These are phyloP conservation scores for Tetrapedia diversipes DNA, from an alignment of 2,888 invertebrate genomes.

Conservation along the genomic window DNA sequence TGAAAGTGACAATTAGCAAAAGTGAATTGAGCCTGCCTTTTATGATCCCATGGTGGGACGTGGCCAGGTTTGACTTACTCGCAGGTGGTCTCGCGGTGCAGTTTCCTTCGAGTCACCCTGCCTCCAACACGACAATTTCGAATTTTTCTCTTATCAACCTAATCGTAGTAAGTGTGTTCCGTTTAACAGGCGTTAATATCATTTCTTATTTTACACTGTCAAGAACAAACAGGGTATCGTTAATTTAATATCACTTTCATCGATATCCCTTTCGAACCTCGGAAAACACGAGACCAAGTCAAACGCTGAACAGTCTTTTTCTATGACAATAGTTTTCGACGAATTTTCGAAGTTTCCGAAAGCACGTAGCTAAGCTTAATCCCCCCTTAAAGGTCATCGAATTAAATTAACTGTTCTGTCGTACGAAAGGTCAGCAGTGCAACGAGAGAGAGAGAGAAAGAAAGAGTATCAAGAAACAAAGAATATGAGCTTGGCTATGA, in stretches of 20 bases:
- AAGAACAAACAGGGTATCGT: not conserved
- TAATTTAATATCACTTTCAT: too few species aligned
- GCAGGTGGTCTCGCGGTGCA: slow-evolving; percentile 58
- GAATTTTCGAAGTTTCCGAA: too few species aligned
- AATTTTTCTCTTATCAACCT: slow-evolving; percentile 7
- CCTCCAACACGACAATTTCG: slow-evolving; percentile 29
- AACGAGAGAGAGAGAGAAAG: too few species aligned
- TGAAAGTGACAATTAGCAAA: slow-evolving; percentile 79
- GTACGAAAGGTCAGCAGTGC: slow-evolving; percentile 1
- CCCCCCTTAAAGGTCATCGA: not conserved
- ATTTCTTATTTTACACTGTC: not conserved
- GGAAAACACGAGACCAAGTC: too few species aligned
- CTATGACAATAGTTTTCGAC: too few species aligned
- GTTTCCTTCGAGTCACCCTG: slow-evolving; percentile 68
- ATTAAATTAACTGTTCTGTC: not conserved
- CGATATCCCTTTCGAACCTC: too few species aligned
- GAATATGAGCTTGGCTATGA: slow-evolving; percentile 39
- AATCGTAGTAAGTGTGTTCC: slow-evolving; percentile 37
- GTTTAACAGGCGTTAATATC: not conserved
- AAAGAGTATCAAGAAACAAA: slow-evolving; percentile 12
- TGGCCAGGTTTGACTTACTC: slow-evolving; percentile 57
- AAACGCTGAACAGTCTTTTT: too few species aligned
- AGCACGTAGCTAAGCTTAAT: too few species aligned
- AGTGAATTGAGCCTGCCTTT: slow-evolving; percentile 62
- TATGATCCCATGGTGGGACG: slow-evolving; percentile 66